Evolutionary conservation across 2,888 invertebrate species (phyloP).

Genomic region (Scaptomyza cyrtandrae): DNA sequence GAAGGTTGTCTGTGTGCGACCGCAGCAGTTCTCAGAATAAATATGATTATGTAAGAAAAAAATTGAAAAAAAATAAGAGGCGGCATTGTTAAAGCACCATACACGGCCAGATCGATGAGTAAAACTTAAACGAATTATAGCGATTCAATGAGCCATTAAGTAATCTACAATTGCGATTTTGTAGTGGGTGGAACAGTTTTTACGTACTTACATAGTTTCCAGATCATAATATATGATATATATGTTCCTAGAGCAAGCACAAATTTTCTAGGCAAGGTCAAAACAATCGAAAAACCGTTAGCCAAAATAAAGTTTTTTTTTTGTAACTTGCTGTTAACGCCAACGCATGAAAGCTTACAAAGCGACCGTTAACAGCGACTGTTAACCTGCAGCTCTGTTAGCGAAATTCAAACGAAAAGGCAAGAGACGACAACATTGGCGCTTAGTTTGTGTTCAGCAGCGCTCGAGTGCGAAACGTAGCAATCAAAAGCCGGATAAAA

Average conservation of each 20-base stretch:
- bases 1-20: slow-evolving; percentile 62
- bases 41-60: slow-evolving; percentile 29
- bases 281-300: slow-evolving; percentile 35
- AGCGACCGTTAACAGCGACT: slow-evolving; percentile 6
- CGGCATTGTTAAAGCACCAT: slow-evolving; percentile 58
- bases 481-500: slow-evolving; percentile 6
- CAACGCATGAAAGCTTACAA: slow-evolving; percentile 33
- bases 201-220: background rate
- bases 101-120: slow-evolving; percentile 64
- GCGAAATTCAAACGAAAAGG: slow-evolving; percentile 58
- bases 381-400: slow-evolving; percentile 19
- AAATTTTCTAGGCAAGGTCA: slow-evolving; percentile 32
- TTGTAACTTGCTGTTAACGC: slow-evolving; percentile 31
- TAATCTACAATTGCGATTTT: slow-evolving; percentile 25
- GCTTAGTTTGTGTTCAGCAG: slow-evolving; percentile 64
- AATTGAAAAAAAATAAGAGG: slow-evolving; percentile 45
- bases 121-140: slow-evolving; percentile 54
- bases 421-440: slow-evolving; percentile 40
- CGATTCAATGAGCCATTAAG: slow-evolving; percentile 69
- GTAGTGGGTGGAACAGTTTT: slow-evolving; percentile 39
- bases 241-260: slow-evolving; percentile 13
- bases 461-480: slow-evolving; percentile 58
- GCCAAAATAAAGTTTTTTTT: slow-evolving; percentile 2
- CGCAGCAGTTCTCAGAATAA: slow-evolving; percentile 36
- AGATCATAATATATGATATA: background rate